Conservation (phyloP, 2,888 invertebrate genomes). For the Drosophila melanosoma region DNA sequence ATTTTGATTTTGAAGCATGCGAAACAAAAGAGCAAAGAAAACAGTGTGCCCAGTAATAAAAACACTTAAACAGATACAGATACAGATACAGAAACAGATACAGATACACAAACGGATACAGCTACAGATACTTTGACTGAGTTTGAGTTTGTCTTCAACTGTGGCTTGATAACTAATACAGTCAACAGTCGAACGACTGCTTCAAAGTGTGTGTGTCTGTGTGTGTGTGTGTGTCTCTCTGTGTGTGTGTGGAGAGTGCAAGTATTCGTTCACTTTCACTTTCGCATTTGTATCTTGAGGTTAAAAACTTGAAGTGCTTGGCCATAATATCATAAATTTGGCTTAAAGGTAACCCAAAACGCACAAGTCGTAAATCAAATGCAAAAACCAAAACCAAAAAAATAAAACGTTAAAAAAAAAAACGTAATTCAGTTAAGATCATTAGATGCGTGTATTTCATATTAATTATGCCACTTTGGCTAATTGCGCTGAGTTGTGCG, state of each 20-base stretch:
- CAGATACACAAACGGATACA: slow-evolving; percentile 23
- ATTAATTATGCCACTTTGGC: slow-evolving; percentile 66
- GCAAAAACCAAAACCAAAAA: not conserved
- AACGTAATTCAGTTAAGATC: slow-evolving; percentile 57
- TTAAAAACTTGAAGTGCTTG: slow-evolving; percentile 32
- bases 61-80: slow-evolving; percentile 53
- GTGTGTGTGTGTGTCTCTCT: slow-evolving; percentile 1
- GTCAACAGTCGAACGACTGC: not conserved
- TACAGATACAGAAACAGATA: slow-evolving; percentile 10
- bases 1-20: slow-evolving; percentile 65
- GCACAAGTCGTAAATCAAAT: slow-evolving; percentile 49
- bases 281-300: slow-evolving; percentile 59
- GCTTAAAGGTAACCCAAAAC: slow-evolving; percentile 30
- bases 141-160: slow-evolving; percentile 1
- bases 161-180: slow-evolving; percentile 2
- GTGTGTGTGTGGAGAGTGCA: slow-evolving; percentile 40
- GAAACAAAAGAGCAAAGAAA: slow-evolving; percentile 51
- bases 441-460: slow-evolving; percentile 62
- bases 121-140: slow-evolving; percentile 14
- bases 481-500: slow-evolving; percentile 46
- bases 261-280: slow-evolving; percentile 73
- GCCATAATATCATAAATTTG: slow-evolving; percentile 56
- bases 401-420: not conserved
- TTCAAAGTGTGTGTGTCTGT: not conserved
- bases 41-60: slow-evolving; percentile 65